Percentiles rank a stretch among this genome's conserved stretches.
Conservation (phyloP, 2,113 vertebrate species). For the Petrocephalus zakoni region DNA sequence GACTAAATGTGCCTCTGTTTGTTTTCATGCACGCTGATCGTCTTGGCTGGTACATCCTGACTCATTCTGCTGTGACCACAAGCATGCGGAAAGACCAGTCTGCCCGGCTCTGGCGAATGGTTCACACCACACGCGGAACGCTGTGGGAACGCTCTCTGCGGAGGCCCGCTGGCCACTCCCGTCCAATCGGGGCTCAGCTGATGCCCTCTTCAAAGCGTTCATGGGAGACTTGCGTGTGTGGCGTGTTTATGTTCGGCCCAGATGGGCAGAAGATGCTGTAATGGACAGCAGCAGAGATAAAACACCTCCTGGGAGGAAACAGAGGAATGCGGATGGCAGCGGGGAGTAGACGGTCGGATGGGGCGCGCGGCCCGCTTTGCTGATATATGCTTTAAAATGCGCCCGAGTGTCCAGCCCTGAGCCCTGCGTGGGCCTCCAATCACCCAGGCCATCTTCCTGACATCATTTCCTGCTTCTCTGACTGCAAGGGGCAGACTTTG, state of each 20-base stretch:
- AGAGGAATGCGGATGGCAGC: neutral
- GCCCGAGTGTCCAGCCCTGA: neutral
- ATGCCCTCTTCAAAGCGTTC: neutral
- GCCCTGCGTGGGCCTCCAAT: neutral
- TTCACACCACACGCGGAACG: neutral
- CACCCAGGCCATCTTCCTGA: neutral
- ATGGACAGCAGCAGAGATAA: neutral
- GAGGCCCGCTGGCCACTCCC: neutral
- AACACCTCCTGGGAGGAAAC: neutral
- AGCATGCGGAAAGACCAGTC: neutral
- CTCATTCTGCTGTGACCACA: neutral
- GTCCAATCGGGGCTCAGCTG: neutral
- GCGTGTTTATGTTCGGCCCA: neutral
- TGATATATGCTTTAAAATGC: neutral
- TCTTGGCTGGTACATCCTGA: neutral
- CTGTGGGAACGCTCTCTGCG: neutral
- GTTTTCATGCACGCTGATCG: neutral
- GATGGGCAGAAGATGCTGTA: neutral
- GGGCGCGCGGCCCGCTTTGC: neutral
- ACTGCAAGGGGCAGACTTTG: neutral
- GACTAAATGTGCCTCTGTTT: neutral
- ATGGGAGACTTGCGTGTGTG: neutral
- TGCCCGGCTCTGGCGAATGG: neutral
- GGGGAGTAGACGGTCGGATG: neutral
- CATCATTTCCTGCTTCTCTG: neutral